Conservation (phyloP, 2,888 invertebrate genomes). For the Gryllus longicercus region DNA sequence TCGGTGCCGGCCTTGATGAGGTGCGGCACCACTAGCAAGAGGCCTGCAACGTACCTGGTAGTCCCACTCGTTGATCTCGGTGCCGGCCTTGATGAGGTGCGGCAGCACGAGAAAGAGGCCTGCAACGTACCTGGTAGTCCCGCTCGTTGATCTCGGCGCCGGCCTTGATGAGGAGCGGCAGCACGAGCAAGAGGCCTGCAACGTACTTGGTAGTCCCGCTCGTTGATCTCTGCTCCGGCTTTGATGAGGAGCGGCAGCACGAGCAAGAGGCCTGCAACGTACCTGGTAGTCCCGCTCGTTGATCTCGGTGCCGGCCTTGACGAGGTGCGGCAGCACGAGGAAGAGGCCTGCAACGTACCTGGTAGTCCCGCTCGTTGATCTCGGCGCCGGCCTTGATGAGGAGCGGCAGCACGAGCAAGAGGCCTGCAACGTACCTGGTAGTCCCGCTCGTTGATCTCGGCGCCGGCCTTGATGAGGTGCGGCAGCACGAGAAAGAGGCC, state of each 20-base stretch:
- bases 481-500: background rate
- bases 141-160: background rate
- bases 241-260: background rate
- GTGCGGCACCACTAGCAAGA: background rate
- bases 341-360: background rate
- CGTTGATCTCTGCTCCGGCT: background rate
- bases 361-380: too few species aligned
- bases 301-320: background rate
- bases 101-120: background rate
- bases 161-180: background rate
- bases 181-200: background rate
- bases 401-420: background rate
- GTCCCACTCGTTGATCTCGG: too few species aligned
- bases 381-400: background rate
- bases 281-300: background rate
- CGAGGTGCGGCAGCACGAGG: background rate
- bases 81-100: background rate
- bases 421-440: background rate
- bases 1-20: background rate
- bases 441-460: too few species aligned
- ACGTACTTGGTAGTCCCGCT: background rate
- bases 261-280: too few species aligned
- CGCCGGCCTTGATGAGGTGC: background rate
- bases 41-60: background rate
- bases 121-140: background rate